Percentiles rank a stretch among this genome's conserved stretches.
phyloP scores from a whole-genome alignment of 2,888 invertebrate genomes.

The Macrosoma leucophasiata region DNA sequence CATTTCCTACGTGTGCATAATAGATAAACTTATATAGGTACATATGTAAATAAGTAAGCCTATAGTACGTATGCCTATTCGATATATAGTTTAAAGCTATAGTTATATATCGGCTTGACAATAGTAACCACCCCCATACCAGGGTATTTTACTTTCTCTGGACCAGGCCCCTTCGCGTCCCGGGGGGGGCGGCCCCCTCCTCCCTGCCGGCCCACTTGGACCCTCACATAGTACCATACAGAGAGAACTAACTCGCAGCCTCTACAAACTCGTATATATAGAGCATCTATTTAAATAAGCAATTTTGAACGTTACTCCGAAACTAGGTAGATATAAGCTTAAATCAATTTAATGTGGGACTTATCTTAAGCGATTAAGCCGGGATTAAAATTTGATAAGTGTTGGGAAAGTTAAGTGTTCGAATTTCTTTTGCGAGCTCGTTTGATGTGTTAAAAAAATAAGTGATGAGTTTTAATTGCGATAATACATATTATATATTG shows the following conservation, averaged over 20 bases:
- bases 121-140: slow-evolving; percentile 73
- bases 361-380: too few relatives aligned
- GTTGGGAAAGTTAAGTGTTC: too few relatives aligned
- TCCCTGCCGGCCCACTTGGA: slow-evolving; percentile 35
- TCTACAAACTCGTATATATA: slow-evolving; percentile 61
- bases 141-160: slow-evolving; percentile 75
- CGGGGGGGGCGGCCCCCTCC: slow-evolving; percentile 32
- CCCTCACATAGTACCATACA: slow-evolving; percentile 68
- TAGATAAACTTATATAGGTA: slow-evolving; percentile 68
- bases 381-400: too few relatives aligned
- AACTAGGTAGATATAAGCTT: slow-evolving; percentile 38
- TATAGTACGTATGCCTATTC: slow-evolving; percentile 57
- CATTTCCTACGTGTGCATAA: slow-evolving; percentile 71
- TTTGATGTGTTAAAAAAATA: too few relatives aligned
- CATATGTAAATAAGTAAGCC: slow-evolving; percentile 69
- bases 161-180: slow-evolving; percentile 67
- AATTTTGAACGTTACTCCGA: slow-evolving; percentile 48
- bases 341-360: slow-evolving; percentile 57
- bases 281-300: slow-evolving; percentile 71
- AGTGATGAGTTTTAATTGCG: too few relatives aligned
- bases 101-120: slow-evolving; percentile 71
- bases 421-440: too few relatives aligned
- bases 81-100: slow-evolving; percentile 74
- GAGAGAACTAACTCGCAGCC: slow-evolving; percentile 69
- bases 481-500: too few relatives aligned